These are phyloP conservation scores for Cerastis leucographa DNA, from an alignment of 2,888 invertebrate genomes.

Conservation along the genomic window DNA sequence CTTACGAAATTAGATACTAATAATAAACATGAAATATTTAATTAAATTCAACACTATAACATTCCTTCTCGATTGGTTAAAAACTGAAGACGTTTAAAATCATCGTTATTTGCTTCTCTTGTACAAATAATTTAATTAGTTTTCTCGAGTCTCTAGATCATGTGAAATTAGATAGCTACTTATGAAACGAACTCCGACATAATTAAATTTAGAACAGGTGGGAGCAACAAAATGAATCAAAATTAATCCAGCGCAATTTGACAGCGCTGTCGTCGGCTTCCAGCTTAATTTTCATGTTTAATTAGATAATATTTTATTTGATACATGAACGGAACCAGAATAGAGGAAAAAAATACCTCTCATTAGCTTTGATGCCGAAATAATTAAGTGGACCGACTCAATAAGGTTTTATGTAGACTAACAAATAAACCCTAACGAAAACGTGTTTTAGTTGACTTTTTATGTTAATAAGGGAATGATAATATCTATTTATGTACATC, in stretches of 20 bases:
- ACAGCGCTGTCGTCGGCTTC: slow-evolving; percentile 78
- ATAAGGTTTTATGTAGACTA: slow-evolving; percentile 35
- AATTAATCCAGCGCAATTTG: slow-evolving; percentile 88
- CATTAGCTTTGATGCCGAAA: slow-evolving; percentile 60
- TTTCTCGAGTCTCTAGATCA: slow-evolving; percentile 75
- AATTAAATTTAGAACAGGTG: slow-evolving; percentile 89
- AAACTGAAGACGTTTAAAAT: slow-evolving; percentile 49
- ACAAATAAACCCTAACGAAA: slow-evolving; percentile 19
- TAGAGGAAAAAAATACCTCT: slow-evolving; percentile 53
- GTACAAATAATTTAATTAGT: slow-evolving; percentile 83
- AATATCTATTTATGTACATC: slow-evolving; percentile 3
- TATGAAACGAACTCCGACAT: slow-evolving; percentile 82
- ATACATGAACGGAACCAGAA: slow-evolving; percentile 68
- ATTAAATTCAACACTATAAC: slow-evolving; percentile 41
- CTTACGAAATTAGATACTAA: slow-evolving; percentile 17
- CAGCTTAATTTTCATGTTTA: slow-evolving; percentile 80
- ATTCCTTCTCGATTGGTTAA: slow-evolving; percentile 41
- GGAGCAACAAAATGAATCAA: slow-evolving; percentile 86
- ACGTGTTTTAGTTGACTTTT: slow-evolving; percentile 13
- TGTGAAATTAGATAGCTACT: slow-evolving; percentile 86
- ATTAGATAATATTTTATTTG: slow-evolving; percentile 80
- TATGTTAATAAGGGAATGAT: neutral
- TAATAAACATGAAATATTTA: slow-evolving; percentile 47
- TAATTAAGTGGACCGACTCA: slow-evolving; percentile 59
- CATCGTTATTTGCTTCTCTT: slow-evolving; percentile 63